Evolutionary conservation across 2,888 invertebrate species (phyloP).

Genomic region (Thelaira solivaga): DNA sequence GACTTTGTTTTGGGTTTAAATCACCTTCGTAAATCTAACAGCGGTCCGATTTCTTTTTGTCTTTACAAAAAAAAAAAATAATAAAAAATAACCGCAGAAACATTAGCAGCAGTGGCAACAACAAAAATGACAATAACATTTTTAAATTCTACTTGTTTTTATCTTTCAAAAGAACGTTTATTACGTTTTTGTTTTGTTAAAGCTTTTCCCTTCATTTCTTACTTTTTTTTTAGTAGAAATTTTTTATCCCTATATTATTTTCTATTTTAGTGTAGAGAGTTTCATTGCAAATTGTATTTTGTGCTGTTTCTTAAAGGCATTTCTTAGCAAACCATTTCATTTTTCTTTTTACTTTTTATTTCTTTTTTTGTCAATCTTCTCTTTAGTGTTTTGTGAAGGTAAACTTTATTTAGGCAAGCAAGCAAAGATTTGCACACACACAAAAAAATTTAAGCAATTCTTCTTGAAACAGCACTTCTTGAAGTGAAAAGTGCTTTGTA

Average conservation of each 20-base stretch:
- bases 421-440: no score
- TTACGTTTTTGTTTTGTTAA: constrained; percentile 37
- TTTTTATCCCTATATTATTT: constrained; percentile 26
- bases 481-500: constrained; percentile 24
- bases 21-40: no score
- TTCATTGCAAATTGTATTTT: constrained; percentile 12
- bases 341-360: background rate
- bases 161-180: constrained; percentile 43
- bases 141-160: constrained; percentile 17
- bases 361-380: background rate
- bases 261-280: background rate
- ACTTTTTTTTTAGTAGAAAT: background rate
- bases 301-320: constrained; percentile 37
- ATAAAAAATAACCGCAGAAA: background rate
- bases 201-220: background rate
- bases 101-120: background rate
- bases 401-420: constrained; percentile 23
- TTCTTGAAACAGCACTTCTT: background rate
- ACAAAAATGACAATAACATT: constrained; percentile 1
- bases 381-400: constrained; percentile 3
- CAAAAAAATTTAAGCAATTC: no score
- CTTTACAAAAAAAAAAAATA: no score
- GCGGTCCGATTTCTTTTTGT: no score
- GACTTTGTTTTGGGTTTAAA: no score
- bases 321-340: constrained; percentile 11